Base-by-base conservation (phyloP, 2,888 invertebrate genomes). In the Ferdinandea cuprea region DNA sequence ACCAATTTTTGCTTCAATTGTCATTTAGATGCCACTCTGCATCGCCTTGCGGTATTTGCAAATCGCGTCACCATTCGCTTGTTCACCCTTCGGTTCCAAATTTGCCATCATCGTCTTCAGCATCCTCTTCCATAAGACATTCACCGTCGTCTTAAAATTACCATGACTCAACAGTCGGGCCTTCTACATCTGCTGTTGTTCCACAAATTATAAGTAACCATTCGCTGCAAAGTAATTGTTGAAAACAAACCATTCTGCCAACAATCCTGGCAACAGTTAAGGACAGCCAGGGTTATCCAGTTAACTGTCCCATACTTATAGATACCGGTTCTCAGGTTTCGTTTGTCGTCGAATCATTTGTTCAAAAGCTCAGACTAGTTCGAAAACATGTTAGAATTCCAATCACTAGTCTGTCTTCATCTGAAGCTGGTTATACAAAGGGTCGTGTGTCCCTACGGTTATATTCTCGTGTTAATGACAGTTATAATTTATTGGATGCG, bases 1-100 rank as follows among this genome's bases (percentile, higher is more conserved):
- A n/a, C n/a, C n/a, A n/a, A n/a, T n/a, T n/a, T n/a, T 13, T 50
- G 50, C 28, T 50, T 30, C 13, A 30, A 50, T 28, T 50, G 50
- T 50, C 50, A 28, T 28, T 13, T 15, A 50, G 28, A 15, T 50
- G 28, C 8, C n/a, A 28, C 1, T 28, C 28, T 1, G 6, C 13
- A n/a, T 25, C 13, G n/a, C 50, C 28, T n/a, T 50, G 50, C 15
- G n/a, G 42, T 2, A 7, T 44, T 13, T 50, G 50, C 8, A 50
- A 50, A 28, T 50, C 50, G 6, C 42, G 17, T 5, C 50, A 25
- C 28, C 50, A 50, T 50, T 28, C 50, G 0, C 11, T 28, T 9
- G 28, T 28, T 8, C 42, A 44, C 11, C 46, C 46, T 48, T 48
- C 46, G 46, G 7, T 11, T 13, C 6, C 40, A n/a, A 40, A 40